phyloP scores from a whole-genome alignment of 1,140 invertebrate genomes.

The Drosophila nebulosa region DNA sequence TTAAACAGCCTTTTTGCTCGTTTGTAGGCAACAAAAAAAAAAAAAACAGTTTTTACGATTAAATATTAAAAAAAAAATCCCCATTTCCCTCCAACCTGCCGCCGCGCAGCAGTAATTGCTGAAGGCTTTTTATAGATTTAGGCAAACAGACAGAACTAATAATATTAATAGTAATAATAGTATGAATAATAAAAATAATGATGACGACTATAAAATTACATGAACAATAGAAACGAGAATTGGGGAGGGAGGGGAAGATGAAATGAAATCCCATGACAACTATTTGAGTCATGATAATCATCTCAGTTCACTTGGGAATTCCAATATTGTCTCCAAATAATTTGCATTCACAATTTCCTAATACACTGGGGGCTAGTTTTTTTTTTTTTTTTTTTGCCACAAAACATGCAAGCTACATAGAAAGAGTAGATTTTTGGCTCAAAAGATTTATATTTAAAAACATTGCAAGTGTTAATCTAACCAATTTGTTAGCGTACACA shows the following conservation, averaged over 20 bases:
- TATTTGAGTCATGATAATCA: background rate
- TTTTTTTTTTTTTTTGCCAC: background rate
- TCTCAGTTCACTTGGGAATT: background rate
- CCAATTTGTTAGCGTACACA: background rate
- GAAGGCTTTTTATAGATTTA: background rate
- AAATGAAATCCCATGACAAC: background rate
- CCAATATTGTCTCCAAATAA: background rate
- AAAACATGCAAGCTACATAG: background rate
- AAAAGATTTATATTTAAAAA: too few relatives aligned
- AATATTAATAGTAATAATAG: background rate
- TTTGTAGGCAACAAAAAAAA: slow-evolving; percentile 17
- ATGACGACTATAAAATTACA: background rate
- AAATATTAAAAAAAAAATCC: background rate
- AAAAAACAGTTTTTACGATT: background rate
- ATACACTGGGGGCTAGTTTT: background rate
- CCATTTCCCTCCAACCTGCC: background rate
- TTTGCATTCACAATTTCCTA: background rate
- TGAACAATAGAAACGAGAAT: background rate
- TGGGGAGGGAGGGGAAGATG: background rate
- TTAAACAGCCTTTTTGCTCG: slow-evolving; percentile 35
- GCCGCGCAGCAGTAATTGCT: too few relatives aligned
- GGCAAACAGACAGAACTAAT: background rate
- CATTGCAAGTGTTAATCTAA: background rate
- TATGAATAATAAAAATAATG: background rate
- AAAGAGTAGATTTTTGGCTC: background rate